These are phyloP conservation scores for Todus mexicanus DNA, from an alignment of 2,797 vertebrate species.

Conservation along the genomic window DNA sequence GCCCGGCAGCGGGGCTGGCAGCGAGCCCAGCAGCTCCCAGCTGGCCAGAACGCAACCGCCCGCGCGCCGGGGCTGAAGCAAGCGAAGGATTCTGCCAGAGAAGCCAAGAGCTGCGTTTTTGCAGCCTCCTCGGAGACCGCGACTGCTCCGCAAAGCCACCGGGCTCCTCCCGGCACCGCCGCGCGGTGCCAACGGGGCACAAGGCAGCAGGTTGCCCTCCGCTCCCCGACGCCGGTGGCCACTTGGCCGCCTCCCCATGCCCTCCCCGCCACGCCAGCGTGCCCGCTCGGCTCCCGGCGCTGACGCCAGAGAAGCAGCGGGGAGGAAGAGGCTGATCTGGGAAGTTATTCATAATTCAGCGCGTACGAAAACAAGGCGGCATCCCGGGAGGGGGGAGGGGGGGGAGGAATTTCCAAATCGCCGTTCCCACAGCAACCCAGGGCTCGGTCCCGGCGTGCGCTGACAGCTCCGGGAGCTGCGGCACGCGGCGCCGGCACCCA, in stretches of 20 bases:
- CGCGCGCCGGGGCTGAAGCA: rapidly evolving
- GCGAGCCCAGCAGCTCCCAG: not conserved
- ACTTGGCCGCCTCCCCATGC: not conserved
- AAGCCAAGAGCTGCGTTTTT: not conserved
- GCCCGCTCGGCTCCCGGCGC: not conserved
- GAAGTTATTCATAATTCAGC: not conserved
- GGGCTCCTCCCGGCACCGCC: not conserved
- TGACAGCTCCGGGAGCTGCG: not conserved
- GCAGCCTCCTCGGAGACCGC: not conserved
- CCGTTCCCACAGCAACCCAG: not conserved
- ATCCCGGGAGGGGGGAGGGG: not conserved
- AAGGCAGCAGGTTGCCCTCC: too few relatives aligned
- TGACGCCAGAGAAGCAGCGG: not conserved
- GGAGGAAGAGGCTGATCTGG: not conserved
- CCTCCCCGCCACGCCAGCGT: too few relatives aligned
- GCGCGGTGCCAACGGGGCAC: not conserved
- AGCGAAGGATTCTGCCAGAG: not conserved
- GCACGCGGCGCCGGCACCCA: not conserved
- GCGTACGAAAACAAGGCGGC: not conserved
- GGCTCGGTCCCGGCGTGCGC: not conserved
- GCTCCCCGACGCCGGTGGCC: not conserved
- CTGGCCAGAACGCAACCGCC: not conserved
- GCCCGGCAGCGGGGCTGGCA: rapidly evolving
- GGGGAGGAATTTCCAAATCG: not conserved
- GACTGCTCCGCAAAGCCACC: not conserved